phyloP scores from a whole-genome alignment of 2,797 vertebrate species.

The Anguilla megastoma region DNA sequence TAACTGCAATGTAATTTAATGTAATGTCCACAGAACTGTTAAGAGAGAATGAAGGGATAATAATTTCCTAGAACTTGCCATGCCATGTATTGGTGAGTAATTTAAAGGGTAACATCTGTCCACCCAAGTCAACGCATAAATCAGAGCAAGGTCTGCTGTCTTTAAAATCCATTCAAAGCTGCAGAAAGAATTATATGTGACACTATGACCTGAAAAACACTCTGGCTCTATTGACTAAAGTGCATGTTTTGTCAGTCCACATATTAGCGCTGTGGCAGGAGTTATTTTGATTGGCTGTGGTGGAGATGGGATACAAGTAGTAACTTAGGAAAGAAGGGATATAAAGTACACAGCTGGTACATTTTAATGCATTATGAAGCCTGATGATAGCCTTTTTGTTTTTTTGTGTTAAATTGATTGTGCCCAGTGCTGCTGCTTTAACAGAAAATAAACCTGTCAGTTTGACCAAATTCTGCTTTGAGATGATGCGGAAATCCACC shows the following conservation, averaged over 20 bases:
- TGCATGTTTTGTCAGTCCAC: not conserved
- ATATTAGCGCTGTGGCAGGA: not conserved
- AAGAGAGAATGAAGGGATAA: not conserved
- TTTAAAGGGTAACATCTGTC: not conserved
- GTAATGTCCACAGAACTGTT: not conserved
- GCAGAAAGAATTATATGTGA: not conserved
- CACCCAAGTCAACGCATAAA: not conserved
- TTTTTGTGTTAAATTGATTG: not conserved
- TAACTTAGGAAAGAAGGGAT: not conserved
- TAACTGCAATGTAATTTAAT: no score
- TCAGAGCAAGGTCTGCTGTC: not conserved
- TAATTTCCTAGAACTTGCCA: not conserved
- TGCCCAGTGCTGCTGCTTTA: not conserved
- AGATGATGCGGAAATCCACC: not conserved
- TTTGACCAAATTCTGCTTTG: not conserved
- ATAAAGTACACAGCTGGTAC: not conserved
- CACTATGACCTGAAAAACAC: not conserved
- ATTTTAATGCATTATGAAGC: not conserved
- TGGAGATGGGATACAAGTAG: not conserved
- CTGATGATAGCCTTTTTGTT: not conserved
- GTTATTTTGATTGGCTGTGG: not conserved
- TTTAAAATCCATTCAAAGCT: not conserved
- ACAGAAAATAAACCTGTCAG: not conserved
- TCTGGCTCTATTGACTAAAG: not conserved
- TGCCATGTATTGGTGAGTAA: not conserved